A percentile compares a stretch with the other conserved stretches of the same genome.
These are phyloP conservation scores for Asobara japonica DNA, from an alignment of 1,140 invertebrate genomes.

Conservation along the genomic window DNA sequence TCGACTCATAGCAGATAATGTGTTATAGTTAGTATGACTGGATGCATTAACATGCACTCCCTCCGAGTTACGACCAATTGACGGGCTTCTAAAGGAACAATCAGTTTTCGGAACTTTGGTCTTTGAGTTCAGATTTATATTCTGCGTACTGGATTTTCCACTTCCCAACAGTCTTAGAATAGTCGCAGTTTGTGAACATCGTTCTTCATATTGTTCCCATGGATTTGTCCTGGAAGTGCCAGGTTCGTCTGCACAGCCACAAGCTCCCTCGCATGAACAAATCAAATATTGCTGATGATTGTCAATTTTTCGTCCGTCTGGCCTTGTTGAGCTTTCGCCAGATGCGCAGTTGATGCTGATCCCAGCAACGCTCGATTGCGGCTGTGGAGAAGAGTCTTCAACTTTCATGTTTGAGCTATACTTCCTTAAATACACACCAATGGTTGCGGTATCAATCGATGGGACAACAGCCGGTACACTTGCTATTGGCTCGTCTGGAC, in stretches of 20 bases:
- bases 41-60: too few relatives aligned
- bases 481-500: background rate
- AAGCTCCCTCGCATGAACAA: slow-evolving; percentile 58
- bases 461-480: slow-evolving; percentile 20
- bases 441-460: slow-evolving; percentile 46
- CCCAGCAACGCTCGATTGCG: slow-evolving; percentile 48
- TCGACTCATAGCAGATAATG: background rate
- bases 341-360: slow-evolving; percentile 43
- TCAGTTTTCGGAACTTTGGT: too few relatives aligned
- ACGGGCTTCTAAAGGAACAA: too few relatives aligned
- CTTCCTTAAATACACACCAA: slow-evolving; percentile 52
- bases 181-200: background rate
- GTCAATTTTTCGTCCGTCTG: background rate
- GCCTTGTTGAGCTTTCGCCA: slow-evolving; percentile 32
- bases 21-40: slow-evolving; percentile 14
- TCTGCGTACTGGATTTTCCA: slow-evolving; percentile 34
- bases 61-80: too few relatives aligned
- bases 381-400: slow-evolving; percentile 50
- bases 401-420: slow-evolving; percentile 27
- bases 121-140: slow-evolving; percentile 36
- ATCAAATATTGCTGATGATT: background rate
- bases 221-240: background rate
- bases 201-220: background rate
- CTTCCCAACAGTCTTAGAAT: slow-evolving; percentile 48
- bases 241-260: slow-evolving; percentile 48